These are phyloP conservation scores for Yoshiicerus persimilis DNA, from an alignment of 1,140 invertebrate genomes.

Conservation along the genomic window DNA sequence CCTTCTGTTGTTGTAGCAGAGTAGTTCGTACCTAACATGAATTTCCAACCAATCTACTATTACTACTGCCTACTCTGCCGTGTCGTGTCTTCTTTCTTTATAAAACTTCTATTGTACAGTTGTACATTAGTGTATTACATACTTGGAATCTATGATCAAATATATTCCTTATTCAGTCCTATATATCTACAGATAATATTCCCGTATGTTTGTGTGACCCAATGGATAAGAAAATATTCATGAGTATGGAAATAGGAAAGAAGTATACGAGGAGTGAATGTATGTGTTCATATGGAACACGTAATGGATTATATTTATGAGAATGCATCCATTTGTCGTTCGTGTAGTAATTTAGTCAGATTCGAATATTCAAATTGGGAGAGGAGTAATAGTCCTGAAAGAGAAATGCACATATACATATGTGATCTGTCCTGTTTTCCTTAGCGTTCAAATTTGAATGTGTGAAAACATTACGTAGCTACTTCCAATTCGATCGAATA, in stretches of 20 bases:
- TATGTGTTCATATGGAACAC: background rate
- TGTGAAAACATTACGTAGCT: constrained; percentile 32
- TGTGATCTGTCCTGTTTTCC: background rate
- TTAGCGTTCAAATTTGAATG: constrained; percentile 20
- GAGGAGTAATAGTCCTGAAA: background rate
- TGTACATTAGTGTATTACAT: background rate
- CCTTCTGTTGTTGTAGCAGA: background rate
- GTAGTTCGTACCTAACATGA: background rate
- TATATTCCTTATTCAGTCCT: background rate
- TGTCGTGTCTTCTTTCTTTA: background rate
- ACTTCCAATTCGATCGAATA: background rate
- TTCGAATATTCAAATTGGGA: constrained; percentile 3
- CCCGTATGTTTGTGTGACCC: background rate
- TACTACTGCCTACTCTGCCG: too few species aligned
- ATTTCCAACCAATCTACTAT: background rate
- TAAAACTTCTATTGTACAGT: background rate
- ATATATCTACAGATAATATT: background rate
- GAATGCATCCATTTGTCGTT: background rate
- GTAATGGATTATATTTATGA: background rate
- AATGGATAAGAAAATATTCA: constrained; percentile 8
- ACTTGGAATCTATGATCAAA: background rate
- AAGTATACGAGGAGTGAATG: too few species aligned
- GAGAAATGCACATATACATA: background rate
- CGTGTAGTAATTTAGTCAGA: background rate
- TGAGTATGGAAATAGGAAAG: background rate